Percentiles rank a stretch among this genome's conserved stretches.
phyloP scores from a whole-genome alignment of 2,797 vertebrate genomes.

The Vireo griseus region DNA sequence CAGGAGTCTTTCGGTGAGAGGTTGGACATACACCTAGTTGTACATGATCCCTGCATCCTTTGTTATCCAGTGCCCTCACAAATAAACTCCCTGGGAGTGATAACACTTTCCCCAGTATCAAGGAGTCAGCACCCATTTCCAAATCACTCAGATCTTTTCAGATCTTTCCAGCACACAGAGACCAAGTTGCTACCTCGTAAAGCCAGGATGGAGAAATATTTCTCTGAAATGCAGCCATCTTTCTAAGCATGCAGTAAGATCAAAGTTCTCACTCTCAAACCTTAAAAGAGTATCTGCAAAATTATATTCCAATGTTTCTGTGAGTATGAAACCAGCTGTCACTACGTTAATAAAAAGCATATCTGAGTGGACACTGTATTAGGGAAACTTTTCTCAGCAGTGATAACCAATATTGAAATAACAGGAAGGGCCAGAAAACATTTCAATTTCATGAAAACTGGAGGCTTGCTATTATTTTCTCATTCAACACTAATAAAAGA shows the following conservation, averaged over 20 bases:
- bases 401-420: background rate
- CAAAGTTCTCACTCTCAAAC: background rate
- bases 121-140: background rate
- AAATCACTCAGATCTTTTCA: background rate
- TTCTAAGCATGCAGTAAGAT: background rate
- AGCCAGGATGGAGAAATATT: background rate
- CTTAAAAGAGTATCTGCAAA: background rate
- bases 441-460: background rate
- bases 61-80: background rate
- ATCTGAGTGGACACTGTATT: background rate
- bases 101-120: background rate
- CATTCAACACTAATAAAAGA: background rate
- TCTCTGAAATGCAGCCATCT: background rate
- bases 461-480: background rate
- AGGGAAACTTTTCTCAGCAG: background rate
- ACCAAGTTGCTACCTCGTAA: background rate
- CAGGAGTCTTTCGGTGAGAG: background rate
- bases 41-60: background rate
- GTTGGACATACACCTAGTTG: accelerated
- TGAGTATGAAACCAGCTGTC: background rate
- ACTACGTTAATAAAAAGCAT: background rate
- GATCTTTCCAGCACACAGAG: background rate
- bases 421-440: background rate
- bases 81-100: background rate
- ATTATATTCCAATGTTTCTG: background rate